phyloP scores from a whole-genome alignment of 2,113 vertebrate genomes.

The Carassius gibelio region DNA sequence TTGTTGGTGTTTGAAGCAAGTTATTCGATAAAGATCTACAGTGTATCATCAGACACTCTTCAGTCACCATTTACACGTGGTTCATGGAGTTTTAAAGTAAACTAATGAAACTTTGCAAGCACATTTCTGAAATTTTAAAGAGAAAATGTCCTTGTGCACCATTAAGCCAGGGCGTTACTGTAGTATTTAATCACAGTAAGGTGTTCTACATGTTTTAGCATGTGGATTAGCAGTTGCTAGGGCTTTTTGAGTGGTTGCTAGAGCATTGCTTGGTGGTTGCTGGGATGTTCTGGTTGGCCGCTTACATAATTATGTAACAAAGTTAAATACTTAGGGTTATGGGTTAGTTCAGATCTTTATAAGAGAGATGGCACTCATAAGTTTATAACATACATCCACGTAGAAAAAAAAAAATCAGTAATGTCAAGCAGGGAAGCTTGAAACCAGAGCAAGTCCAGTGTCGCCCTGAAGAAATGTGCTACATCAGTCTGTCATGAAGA shows the following conservation, averaged over 20 bases:
- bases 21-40: background rate
- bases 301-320: background rate
- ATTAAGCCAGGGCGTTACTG: too few relatives aligned
- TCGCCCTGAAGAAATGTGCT: conserved; percentile 64
- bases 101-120: too few relatives aligned
- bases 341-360: background rate
- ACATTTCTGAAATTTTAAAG: too few relatives aligned
- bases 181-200: too few relatives aligned
- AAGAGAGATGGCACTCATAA: background rate
- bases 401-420: conserved; percentile 11
- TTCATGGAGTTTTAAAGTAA: background rate
- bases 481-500: conserved; percentile 69
- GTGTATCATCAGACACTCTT: background rate
- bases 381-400: background rate
- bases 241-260: too few relatives aligned
- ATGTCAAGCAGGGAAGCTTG: conserved; percentile 63
- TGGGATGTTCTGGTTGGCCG: background rate
- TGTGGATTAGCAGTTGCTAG: too few relatives aligned
- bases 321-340: background rate
- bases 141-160: too few relatives aligned
- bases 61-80: background rate
- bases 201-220: too few relatives aligned
- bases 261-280: too few relatives aligned
- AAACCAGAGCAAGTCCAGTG: conserved; percentile 53
- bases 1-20: background rate